Conservation (phyloP, 2,797 vertebrate species). For the Perodicticus potto region DNA sequence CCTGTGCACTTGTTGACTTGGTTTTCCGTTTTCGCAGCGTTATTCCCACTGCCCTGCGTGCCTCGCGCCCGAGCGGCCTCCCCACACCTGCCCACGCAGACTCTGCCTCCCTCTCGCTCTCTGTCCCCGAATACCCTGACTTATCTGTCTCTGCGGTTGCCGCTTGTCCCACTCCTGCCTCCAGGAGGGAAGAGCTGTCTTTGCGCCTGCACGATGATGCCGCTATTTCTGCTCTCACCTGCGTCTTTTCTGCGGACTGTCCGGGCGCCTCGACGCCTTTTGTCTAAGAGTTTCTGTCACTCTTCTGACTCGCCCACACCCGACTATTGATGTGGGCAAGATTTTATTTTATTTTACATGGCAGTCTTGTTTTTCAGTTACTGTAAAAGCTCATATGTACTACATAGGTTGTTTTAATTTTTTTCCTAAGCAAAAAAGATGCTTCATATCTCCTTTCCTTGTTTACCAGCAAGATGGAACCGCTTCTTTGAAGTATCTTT, state of each 20-base stretch:
- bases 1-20: background rate
- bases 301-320: background rate
- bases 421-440: background rate
- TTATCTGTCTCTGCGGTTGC: background rate
- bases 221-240: too few relatives aligned
- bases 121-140: background rate
- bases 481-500: background rate
- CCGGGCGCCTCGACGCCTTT: background rate
- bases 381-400: background rate
- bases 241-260: background rate
- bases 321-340: background rate
- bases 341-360: background rate
- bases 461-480: background rate
- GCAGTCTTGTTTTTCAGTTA: background rate
- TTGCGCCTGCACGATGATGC: background rate
- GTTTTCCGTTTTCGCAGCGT: background rate
- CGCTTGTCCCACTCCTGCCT: too few relatives aligned
- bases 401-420: background rate
- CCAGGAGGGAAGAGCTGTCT: background rate
- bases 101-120: background rate
- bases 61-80: background rate
- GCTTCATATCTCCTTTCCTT: background rate
- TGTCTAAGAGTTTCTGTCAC: background rate
- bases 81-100: too few relatives aligned
- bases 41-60: background rate